A percentile compares a stretch with the other conserved stretches of the same genome.
phyloP scores from a whole-genome alignment of 2,797 vertebrate genomes.

The Myripristis murdjan region DNA sequence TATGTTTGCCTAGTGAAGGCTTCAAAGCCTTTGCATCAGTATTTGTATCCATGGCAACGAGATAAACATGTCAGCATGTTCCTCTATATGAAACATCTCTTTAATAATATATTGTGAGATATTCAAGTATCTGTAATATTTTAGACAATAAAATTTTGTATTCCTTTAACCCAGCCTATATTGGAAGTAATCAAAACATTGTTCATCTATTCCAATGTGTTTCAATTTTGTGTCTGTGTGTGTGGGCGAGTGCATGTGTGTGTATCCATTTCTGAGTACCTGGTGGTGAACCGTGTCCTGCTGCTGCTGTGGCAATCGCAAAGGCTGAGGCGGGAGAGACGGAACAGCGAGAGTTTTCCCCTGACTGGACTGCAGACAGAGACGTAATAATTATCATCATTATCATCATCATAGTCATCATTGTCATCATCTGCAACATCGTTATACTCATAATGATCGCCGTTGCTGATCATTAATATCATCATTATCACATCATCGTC shows the following conservation, averaged over 20 bases:
- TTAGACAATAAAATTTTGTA: neutral
- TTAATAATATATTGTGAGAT: too few relatives aligned
- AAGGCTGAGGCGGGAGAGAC: conserved; percentile 98
- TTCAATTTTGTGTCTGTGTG: neutral
- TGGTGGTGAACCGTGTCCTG: conserved; percentile 93
- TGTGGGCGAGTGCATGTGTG: conserved; percentile 19
- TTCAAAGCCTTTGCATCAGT: too few relatives aligned
- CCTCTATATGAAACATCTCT: too few relatives aligned
- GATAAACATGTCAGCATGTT: too few relatives aligned
- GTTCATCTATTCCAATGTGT: neutral
- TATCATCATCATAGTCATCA: conserved; percentile 3
- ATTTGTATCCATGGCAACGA: too few relatives aligned
- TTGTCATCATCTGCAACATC: neutral
- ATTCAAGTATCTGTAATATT: too few relatives aligned
- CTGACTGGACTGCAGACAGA: conserved; percentile 87
- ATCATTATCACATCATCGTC: too few relatives aligned
- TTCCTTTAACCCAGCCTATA: neutral
- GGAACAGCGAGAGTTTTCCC: conserved; percentile 91
- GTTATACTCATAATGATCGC: too few relatives aligned
- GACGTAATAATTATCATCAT: conserved; percentile 34
- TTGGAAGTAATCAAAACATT: neutral
- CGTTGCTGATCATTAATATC: too few relatives aligned
- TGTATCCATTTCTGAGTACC: conserved; percentile 76
- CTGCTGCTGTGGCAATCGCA: conserved; percentile 97
- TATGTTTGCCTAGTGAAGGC: too few relatives aligned